A percentile compares a stretch with the other conserved stretches of the same genome.
Conservation (phyloP, 2,113 vertebrate genomes). For the Mastomys natalensis region DNA sequence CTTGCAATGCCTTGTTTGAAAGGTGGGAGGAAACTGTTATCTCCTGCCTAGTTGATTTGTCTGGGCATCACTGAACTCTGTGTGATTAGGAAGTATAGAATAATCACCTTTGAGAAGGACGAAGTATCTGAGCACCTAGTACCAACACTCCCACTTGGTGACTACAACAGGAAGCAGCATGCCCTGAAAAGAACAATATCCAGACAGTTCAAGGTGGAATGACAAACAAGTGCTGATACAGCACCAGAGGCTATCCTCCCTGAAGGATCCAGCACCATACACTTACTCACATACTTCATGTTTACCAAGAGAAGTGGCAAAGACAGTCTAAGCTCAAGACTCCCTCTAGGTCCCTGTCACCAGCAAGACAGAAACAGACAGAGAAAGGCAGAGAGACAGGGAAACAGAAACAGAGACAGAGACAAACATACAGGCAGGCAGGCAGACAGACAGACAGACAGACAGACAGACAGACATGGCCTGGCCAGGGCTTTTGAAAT, state of each 20-base stretch:
- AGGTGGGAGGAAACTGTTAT: not conserved
- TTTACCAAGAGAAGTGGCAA: not conserved
- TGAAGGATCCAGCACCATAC: not conserved
- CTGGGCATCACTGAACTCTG: not conserved
- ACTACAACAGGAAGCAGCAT: not conserved
- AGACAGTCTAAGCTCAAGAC: not conserved
- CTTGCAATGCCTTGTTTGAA: not conserved
- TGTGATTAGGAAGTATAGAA: not conserved
- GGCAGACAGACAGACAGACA: too few relatives aligned
- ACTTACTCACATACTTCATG: not conserved
- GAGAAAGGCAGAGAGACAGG: not conserved
- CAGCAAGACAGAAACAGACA: not conserved
- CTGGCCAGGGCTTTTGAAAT: too few relatives aligned
- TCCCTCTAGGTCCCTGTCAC: not conserved
- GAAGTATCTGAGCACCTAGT: not conserved
- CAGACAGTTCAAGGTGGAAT: not conserved
- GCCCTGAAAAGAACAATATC: not conserved
- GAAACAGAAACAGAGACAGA: too few relatives aligned
- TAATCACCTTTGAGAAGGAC: not conserved
- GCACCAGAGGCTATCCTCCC: not conserved
- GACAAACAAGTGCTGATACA: not conserved
- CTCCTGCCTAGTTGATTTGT: not conserved
- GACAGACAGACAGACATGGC: too few relatives aligned
- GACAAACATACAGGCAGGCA: too few relatives aligned
- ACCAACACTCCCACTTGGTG: not conserved